phyloP scores from a whole-genome alignment of 2,888 invertebrate genomes.

The Sesia bembeciformis region DNA sequence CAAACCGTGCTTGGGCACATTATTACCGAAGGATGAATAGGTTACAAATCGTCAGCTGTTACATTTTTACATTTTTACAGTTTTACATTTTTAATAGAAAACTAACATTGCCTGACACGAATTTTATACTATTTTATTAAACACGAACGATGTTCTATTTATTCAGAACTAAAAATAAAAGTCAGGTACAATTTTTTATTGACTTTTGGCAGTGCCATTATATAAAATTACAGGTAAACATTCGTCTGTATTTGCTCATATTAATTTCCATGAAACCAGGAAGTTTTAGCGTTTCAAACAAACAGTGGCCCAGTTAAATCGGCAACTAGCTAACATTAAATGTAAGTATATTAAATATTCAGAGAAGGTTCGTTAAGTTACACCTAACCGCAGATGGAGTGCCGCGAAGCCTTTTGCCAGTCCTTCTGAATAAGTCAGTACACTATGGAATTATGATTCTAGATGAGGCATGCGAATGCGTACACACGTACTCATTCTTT shows the following conservation, averaged over 20 bases:
- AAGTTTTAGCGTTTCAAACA: slow-evolving; percentile 38
- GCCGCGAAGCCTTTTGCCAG: slow-evolving; percentile 44
- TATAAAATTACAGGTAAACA: background rate
- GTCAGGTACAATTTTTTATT: too few species aligned
- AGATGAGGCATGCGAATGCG: slow-evolving; percentile 13
- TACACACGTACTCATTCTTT: too few species aligned
- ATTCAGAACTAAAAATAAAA: too few species aligned
- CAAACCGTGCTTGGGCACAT: too few species aligned
- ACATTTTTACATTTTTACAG: too few species aligned
- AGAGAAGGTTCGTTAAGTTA: slow-evolving; percentile 67
- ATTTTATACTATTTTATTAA: too few species aligned
- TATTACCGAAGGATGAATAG: too few species aligned
- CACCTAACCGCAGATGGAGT: slow-evolving; percentile 64
- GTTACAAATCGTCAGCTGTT: too few species aligned
- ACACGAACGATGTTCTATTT: too few species aligned
- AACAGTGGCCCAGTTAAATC: slow-evolving; percentile 41
- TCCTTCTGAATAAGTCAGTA: slow-evolving; percentile 59
- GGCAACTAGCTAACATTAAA: slow-evolving; percentile 61
- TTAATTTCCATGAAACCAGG: slow-evolving; percentile 1
- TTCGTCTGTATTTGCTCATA: background rate
- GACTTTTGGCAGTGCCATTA: too few species aligned
- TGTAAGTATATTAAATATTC: slow-evolving; percentile 70
- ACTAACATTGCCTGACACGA: too few species aligned
- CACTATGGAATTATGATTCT: slow-evolving; percentile 16
- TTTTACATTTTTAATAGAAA: too few species aligned